Percentiles rank a stretch among this genome's conserved stretches.
phyloP scores from a whole-genome alignment of 2,797 vertebrate genomes.

The Psittacula derbiana region DNA sequence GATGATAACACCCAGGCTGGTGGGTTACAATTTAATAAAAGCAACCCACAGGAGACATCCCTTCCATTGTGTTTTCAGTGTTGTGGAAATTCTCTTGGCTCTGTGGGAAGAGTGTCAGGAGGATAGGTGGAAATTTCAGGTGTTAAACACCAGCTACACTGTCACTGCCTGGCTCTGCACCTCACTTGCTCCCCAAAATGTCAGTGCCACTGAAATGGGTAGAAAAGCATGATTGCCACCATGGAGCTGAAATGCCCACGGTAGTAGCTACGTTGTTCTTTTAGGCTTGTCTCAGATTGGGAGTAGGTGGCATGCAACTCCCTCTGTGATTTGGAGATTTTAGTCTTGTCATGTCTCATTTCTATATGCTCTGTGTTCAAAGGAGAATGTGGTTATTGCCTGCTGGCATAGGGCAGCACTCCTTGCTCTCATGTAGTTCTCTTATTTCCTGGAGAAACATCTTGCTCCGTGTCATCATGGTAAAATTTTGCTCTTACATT shows the following conservation, averaged over 20 bases:
- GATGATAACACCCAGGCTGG: not conserved
- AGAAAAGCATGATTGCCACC: not conserved
- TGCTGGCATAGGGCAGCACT: not conserved
- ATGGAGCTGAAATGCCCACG: rapidly evolving
- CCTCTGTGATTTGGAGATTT: not conserved
- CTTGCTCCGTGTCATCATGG: not conserved
- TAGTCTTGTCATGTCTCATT: not conserved
- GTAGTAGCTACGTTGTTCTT: not conserved
- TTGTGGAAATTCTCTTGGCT: not conserved
- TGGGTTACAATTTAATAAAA: not conserved
- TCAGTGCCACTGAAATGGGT: not conserved
- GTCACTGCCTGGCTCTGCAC: not conserved
- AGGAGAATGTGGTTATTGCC: not conserved
- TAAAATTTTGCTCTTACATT: not conserved
- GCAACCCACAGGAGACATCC: not conserved
- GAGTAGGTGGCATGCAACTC: not conserved
- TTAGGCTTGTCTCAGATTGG: not conserved
- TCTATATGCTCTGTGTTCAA: not conserved
- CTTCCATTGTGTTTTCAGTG: not conserved
- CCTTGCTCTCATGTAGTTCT: not conserved
- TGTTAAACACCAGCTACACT: not conserved
- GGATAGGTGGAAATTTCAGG: not conserved
- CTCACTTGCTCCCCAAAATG: not conserved
- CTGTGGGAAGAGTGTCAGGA: not conserved
- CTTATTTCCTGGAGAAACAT: not conserved